A percentile compares a stretch with the other conserved stretches of the same genome.
Conservation (phyloP, 2,888 invertebrate genomes). For the Aleiodes alternator region DNA sequence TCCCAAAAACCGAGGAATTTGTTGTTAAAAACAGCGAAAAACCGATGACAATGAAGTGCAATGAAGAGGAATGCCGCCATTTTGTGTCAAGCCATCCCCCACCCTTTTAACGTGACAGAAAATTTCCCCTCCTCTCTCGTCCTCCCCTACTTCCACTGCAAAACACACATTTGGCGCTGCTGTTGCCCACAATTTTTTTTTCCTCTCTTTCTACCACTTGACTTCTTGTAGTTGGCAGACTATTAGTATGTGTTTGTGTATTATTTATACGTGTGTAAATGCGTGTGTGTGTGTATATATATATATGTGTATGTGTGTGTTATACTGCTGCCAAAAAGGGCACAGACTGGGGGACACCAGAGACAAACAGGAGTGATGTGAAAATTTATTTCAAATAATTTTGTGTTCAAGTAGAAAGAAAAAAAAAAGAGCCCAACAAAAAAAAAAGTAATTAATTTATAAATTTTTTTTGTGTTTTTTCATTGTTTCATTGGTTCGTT, state of each 20-base stretch:
- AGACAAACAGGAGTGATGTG: conserved; percentile 69
- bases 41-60: no score
- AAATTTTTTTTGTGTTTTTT: conserved; percentile 6
- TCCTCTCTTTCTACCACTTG: conserved; percentile 32
- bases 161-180: conserved; percentile 7
- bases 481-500: conserved; percentile 3
- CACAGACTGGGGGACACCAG: conserved; percentile 58
- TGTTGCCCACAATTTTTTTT: conserved; percentile 11
- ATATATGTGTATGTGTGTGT: conserved; percentile 1
- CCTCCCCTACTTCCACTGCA: no score
- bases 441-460: not conserved
- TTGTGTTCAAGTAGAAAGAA: conserved; percentile 23
- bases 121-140: no score
- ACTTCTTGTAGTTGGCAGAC: conserved; percentile 23
- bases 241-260: conserved; percentile 21
- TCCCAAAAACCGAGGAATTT: no score
- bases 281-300: not conserved
- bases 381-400: conserved; percentile 59
- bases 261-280: not conserved
- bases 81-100: no score
- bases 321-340: conserved; percentile 55
- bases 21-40: no score
- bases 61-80: no score
- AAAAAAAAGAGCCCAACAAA: not conserved
- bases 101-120: no score